A percentile compares a stretch with the other conserved stretches of the same genome.
phyloP scores from a whole-genome alignment of 2,113 vertebrate species.

The Dryoscopus gambensis region DNA sequence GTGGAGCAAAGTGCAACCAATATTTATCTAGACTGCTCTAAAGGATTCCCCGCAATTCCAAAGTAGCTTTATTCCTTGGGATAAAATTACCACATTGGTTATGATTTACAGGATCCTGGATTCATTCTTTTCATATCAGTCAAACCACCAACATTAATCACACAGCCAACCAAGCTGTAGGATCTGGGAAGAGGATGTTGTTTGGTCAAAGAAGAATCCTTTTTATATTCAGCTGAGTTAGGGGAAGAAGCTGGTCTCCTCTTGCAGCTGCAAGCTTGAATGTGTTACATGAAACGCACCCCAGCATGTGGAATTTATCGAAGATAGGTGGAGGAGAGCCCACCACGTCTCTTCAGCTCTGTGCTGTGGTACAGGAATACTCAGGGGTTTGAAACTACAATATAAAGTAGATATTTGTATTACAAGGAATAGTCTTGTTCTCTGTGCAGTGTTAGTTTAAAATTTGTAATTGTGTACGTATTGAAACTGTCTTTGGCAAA shows the following conservation, averaged over 20 bases:
- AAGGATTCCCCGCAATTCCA: conserved; percentile 20
- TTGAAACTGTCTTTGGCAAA: conserved; percentile 71
- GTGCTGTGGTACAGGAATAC: conserved; percentile 76
- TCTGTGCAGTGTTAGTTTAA: conserved; percentile 78
- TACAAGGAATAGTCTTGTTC: conserved; percentile 68
- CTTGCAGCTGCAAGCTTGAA: conserved; percentile 44
- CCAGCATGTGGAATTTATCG: conserved; percentile 10
- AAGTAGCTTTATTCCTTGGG: conserved; percentile 21
- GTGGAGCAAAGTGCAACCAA: conserved; percentile 78
- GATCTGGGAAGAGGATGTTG: not conserved
- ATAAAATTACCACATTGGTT: not conserved
- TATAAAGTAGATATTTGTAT: conserved; percentile 72
- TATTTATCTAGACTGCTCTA: conserved; percentile 62
- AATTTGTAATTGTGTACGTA: conserved; percentile 68
- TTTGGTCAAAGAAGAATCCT: not conserved
- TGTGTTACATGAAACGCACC: conserved; percentile 38
- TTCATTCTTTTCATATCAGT: not conserved
- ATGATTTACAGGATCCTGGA: not conserved
- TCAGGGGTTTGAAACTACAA: conserved; percentile 79
- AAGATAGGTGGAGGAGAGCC: conserved; percentile 60
- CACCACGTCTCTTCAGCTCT: conserved; percentile 66
- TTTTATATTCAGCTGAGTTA: not conserved
- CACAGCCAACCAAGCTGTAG: not conserved
- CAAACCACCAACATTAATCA: not conserved
- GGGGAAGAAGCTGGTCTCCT: conserved; percentile 21